Conservation (phyloP, 2,797 vertebrate genomes). For the Hapalemur alaotrensis region DNA sequence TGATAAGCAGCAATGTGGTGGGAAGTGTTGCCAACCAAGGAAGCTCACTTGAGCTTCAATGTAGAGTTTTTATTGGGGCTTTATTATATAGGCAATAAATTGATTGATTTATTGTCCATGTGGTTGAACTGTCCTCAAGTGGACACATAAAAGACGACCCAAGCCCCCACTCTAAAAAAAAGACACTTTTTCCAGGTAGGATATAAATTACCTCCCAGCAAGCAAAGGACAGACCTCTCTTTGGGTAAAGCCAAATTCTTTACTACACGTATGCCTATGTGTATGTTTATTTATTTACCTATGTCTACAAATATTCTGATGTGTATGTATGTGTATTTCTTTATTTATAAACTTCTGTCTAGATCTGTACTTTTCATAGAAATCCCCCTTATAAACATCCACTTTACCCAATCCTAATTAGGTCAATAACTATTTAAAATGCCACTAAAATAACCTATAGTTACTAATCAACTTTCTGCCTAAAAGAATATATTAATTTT, state of each 20-base stretch:
- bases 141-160: background rate
- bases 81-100: background rate
- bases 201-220: background rate
- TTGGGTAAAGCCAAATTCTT: background rate
- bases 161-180: background rate
- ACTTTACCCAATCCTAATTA: background rate
- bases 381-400: background rate
- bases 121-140: background rate
- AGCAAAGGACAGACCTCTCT: background rate
- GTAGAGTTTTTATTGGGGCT: background rate
- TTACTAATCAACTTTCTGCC: background rate
- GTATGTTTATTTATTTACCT: background rate
- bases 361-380: background rate
- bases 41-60: background rate
- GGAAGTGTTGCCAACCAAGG: background rate
- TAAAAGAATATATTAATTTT: conserved; percentile 5
- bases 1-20: background rate
- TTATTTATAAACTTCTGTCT: background rate
- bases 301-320: background rate
- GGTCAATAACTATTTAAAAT: background rate
- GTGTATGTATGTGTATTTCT: background rate
- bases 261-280: background rate
- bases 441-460: background rate
- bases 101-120: background rate
- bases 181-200: background rate